phyloP scores from a whole-genome alignment of 2,888 invertebrate species.

The Nephrotoma guestfalica region DNA sequence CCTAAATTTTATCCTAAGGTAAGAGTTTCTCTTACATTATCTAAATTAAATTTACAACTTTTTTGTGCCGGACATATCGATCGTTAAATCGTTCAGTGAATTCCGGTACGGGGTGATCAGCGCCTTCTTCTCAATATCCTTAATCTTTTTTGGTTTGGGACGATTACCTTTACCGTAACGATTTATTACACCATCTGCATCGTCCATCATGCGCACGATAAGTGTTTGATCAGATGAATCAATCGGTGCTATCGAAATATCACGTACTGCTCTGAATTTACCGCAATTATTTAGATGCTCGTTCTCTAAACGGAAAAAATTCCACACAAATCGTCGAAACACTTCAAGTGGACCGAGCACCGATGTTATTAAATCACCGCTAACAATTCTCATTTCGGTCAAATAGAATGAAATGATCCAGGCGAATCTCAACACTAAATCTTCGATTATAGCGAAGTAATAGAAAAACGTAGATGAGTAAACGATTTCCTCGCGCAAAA shows the following conservation, averaged over 20 bases:
- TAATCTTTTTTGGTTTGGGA: slow-evolving; percentile 40
- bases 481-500: slow-evolving; percentile 88
- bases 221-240: slow-evolving; percentile 85
- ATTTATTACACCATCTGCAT: slow-evolving; percentile 74
- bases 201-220: slow-evolving; percentile 92
- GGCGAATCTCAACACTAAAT: slow-evolving; percentile 79
- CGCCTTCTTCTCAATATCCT: slow-evolving; percentile 42
- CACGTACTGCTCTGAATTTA: slow-evolving; percentile 93
- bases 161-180: slow-evolving; percentile 45
- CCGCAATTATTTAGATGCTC: slow-evolving; percentile 99
- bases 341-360: slow-evolving; percentile 77
- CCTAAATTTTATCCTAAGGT: neutral
- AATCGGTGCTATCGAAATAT: slow-evolving; percentile 89
- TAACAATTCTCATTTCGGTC: slow-evolving; percentile 60
- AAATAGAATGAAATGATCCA: slow-evolving; percentile 85
- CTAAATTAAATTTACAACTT: slow-evolving; percentile 6
- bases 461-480: slow-evolving; percentile 73
- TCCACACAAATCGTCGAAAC: slow-evolving; percentile 93
- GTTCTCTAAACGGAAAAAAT: slow-evolving; percentile 97
- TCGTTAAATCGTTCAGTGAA: slow-evolving; percentile 27
- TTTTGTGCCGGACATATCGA: slow-evolving; percentile 25
- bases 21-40: neutral
- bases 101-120: slow-evolving; percentile 28
- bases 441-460: slow-evolving; percentile 93
- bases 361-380: slow-evolving; percentile 69